Evolutionary conservation across 2,113 vertebrate species (phyloP).

Genomic region (Catharus fuscescens): DNA sequence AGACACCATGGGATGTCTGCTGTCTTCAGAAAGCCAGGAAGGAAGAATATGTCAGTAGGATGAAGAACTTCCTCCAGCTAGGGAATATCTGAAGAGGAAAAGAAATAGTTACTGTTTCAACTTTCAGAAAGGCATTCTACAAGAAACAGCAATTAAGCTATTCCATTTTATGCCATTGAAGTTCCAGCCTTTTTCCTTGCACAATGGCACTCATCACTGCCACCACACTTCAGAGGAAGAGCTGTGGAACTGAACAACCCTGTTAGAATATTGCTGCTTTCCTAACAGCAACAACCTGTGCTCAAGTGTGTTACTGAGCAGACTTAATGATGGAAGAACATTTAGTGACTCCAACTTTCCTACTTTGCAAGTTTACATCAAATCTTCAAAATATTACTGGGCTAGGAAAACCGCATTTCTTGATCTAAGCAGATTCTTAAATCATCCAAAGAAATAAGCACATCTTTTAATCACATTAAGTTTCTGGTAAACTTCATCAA

Average conservation of each 20-base stretch:
- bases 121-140: background rate
- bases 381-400: background rate
- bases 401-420: background rate
- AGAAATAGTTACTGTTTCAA: background rate
- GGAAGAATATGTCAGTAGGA: conserved; percentile 77
- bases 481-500: background rate
- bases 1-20: conserved; percentile 15
- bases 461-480: background rate
- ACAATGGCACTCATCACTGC: background rate
- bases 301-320: background rate
- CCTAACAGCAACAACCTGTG: background rate
- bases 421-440: background rate
- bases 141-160: background rate
- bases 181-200: background rate
- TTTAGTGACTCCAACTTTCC: background rate
- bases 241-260: background rate
- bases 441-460: background rate
- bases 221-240: background rate
- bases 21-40: conserved; percentile 24
- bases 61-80: conserved; percentile 80
- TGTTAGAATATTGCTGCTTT: background rate
- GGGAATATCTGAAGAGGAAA: conserved; percentile 82
- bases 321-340: background rate
- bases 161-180: background rate
- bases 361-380: background rate